Conservation (phyloP, 2,797 vertebrate genomes). For the Hippopotamyrus pictus region DNA sequence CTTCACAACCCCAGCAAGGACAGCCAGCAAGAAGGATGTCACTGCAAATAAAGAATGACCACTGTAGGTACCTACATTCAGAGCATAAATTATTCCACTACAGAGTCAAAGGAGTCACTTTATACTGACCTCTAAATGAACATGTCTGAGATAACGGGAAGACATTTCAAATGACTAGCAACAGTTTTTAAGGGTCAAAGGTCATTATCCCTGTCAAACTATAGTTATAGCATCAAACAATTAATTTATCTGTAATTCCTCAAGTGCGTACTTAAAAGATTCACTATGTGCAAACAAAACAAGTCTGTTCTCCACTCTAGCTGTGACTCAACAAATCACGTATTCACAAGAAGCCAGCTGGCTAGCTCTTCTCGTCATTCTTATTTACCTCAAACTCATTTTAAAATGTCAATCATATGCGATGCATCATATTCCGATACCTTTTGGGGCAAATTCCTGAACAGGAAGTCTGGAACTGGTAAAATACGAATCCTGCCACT, state of each 20-base stretch:
- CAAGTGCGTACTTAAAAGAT: background rate
- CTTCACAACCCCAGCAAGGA: background rate
- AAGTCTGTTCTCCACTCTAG: background rate
- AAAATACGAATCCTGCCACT: background rate
- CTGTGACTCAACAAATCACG: background rate
- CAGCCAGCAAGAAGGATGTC: background rate
- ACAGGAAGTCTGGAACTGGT: background rate
- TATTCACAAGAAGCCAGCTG: background rate
- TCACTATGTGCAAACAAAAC: background rate
- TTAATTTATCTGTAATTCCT: background rate
- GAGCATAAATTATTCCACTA: background rate
- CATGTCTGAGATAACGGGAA: background rate
- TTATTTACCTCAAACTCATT: background rate
- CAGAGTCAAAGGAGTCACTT: background rate
- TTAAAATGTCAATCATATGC: background rate
- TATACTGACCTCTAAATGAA: background rate
- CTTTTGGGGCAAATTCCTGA: background rate
- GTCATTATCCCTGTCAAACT: background rate
- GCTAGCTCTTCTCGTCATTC: background rate
- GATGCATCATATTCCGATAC: background rate
- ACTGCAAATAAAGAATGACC: slow-evolving; percentile 6
- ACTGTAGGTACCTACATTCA: background rate
- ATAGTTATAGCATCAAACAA: background rate
- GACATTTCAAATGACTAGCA: background rate
- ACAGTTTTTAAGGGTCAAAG: background rate